Evolutionary conservation across 2,113 vertebrate species (phyloP).

Genomic region (Ploceus nigricollis): DNA sequence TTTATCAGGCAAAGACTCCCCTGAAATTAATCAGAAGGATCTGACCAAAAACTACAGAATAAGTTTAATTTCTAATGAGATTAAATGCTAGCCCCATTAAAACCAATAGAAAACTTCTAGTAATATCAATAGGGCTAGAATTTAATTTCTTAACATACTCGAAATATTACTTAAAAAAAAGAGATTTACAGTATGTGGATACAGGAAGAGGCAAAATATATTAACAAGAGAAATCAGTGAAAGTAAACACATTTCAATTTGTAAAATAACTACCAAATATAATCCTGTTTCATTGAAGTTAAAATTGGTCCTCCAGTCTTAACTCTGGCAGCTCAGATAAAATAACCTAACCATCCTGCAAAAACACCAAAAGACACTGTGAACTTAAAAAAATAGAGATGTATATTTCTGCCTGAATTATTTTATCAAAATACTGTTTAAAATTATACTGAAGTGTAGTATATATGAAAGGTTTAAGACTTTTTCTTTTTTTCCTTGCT

Average conservation of each 20-base stretch:
- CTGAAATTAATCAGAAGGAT: not conserved
- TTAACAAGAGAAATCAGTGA: not conserved
- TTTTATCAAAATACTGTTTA: not conserved
- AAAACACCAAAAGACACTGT: not conserved
- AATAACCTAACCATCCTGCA: not conserved
- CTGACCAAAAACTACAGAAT: not conserved
- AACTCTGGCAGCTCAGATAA: conserved; percentile 17
- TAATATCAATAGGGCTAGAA: not conserved
- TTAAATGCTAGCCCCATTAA: not conserved
- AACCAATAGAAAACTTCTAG: not conserved
- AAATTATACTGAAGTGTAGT: not conserved
- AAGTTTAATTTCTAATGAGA: not conserved
- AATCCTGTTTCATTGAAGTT: not conserved
- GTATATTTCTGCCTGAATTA: not conserved
- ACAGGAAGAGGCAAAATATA: not conserved
- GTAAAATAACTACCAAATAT: not conserved
- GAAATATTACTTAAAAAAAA: not conserved
- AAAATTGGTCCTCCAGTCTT: not conserved
- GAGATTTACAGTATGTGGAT: not conserved
- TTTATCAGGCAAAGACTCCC: not conserved
- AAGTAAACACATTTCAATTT: not conserved
- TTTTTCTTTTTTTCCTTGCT: not conserved
- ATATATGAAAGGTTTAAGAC: not conserved
- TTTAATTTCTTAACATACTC: not conserved
- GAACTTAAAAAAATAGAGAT: not conserved